phyloP scores from a whole-genome alignment of 2,888 invertebrate genomes.

The Chrysotoxum bicinctum region DNA sequence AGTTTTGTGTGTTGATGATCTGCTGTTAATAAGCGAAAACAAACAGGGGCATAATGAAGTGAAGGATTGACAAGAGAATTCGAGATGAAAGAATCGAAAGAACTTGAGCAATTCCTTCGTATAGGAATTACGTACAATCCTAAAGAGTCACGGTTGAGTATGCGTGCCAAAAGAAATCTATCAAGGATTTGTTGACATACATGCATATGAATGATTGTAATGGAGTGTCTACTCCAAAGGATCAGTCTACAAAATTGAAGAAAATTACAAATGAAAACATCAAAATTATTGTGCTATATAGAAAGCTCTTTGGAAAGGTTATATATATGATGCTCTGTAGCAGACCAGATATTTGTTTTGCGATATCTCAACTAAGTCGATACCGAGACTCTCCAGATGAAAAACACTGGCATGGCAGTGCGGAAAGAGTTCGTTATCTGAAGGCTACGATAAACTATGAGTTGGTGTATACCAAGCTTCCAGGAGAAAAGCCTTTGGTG shows the following conservation, averaged over 20 bases:
- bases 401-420: conserved; percentile 36
- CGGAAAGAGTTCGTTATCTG: not conserved
- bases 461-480: not conserved
- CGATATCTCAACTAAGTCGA: conserved; percentile 47
- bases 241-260: not conserved
- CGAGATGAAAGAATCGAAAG: not conserved
- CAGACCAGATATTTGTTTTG: conserved; percentile 47
- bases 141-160: not conserved
- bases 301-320: conserved; percentile 39
- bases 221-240: not conserved
- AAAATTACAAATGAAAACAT: not conserved
- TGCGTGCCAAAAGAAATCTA: not conserved
- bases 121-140: not conserved
- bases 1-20: no score
- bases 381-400: conserved; percentile 41
- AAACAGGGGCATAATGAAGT: no score
- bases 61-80: no score
- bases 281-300: conserved; percentile 26
- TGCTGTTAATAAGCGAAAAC: no score
- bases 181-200: not conserved
- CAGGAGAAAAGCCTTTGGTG: not conserved
- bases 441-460: not conserved
- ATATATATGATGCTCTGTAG: conserved; percentile 46
- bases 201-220: not conserved
- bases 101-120: not conserved